Conservation (phyloP, 1,140 invertebrate species). For the Zophobas morio region DNA sequence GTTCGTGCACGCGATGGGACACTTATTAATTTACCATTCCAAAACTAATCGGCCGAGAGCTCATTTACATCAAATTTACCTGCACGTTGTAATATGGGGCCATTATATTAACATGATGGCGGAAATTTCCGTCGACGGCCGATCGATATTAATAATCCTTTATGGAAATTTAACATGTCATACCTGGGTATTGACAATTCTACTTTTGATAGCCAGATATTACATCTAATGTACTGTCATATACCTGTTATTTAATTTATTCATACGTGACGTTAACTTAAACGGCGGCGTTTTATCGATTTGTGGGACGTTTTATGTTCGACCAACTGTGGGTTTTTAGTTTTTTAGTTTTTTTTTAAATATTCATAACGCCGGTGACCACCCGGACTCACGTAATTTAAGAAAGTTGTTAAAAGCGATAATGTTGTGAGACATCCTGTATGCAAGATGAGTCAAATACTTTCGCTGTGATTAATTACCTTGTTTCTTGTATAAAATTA, state of each 20-base stretch:
- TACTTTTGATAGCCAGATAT: conserved; percentile 30
- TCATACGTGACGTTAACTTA: conserved; percentile 37
- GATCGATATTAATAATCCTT: conserved; percentile 37
- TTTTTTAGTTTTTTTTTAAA: no score
- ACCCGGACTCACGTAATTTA: no score
- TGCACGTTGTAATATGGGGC: conserved; percentile 17
- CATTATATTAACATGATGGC: conserved; percentile 40
- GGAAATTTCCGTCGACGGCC: conserved; percentile 33
- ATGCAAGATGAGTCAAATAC: no score
- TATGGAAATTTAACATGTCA: conserved; percentile 43
- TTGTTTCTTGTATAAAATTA: no score
- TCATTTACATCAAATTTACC: conserved; percentile 41
- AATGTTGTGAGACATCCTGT: no score
- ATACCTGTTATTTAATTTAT: conserved; percentile 42
- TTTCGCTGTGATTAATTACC: no score
- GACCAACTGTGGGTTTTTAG: neutral
- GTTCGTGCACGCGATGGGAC: conserved; percentile 44
- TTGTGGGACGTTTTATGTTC: neutral
- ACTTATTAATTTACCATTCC: conserved; percentile 51
- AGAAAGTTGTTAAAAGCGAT: no score
- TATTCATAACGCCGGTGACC: no score
- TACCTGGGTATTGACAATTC: conserved; percentile 32
- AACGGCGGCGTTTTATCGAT: conserved; percentile 26
- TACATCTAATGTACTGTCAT: conserved; percentile 40
- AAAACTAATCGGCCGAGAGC: conserved; percentile 39